Evolutionary conservation across 2,888 invertebrate genomes (phyloP), one percentile per base, ranked within the genome.

Genomic region (Eupithecia dodoneata): DNA sequence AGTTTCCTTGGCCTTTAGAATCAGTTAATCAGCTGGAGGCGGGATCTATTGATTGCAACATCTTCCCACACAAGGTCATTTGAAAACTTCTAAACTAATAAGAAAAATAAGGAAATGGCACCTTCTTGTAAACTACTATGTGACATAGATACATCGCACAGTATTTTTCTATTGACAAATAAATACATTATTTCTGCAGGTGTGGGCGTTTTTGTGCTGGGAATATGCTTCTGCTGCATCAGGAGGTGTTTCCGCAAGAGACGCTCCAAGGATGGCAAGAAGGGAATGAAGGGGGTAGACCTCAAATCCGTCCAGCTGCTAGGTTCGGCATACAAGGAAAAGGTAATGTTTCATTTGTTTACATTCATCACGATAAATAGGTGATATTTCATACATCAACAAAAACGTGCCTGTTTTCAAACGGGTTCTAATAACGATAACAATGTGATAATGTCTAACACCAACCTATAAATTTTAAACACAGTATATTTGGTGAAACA

Each of bases 251-350:
- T 97, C 96, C 97, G 98, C 91, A 98, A 98, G 90, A 96, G 98
- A 89, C 97, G 98, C 85, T 97, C 98, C 96, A 98, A 98, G 96
- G 98, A 98, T 94, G 98, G 97, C 88, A 99, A 99, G 95, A 99
- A 99, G 93, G 98, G 98, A 83, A 96, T 97, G 96, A 98, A 98
- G 92, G 98, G 98, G 81, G 99, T 99, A 86, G 99, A 99, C 95
- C 96, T 99, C 90, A 99, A 99, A 96, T 98, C 98, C 92, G 99
- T 99, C 89, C 99, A 99, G 92, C 96, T 99, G 77, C 96, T 99
- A 85, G 99, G 99, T 88, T 98, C 98, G 87, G 98, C 99, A 80
- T 99, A 99, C 96, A 99, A 99, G 94, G 99, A 99, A 96, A 99
- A 99, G 97, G 99, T 99, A 97, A 93, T 95, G 96, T 95, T 91